phyloP scores from a whole-genome alignment of 2,797 vertebrate genomes.

The Pangasius macronema region DNA sequence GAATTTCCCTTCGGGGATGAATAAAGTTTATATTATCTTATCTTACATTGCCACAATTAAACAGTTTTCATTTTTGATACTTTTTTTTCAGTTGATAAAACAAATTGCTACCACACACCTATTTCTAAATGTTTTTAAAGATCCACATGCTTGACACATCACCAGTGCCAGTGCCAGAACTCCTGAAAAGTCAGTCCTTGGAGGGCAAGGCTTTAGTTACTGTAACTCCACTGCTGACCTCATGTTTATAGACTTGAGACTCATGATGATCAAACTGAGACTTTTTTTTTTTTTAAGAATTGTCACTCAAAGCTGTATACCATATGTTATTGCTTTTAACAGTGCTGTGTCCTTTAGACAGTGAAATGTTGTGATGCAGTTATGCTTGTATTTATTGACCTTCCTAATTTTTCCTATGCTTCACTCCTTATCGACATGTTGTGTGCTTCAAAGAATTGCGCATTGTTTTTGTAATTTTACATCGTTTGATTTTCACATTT shows the following conservation, averaged over 20 bases:
- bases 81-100: neutral
- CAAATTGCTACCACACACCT: neutral
- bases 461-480: constrained; percentile 7
- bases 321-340: constrained; percentile 54
- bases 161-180: constrained; percentile 64
- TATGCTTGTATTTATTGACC: constrained; percentile 38
- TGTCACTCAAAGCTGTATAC: constrained; percentile 64
- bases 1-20: no score
- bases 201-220: constrained; percentile 52
- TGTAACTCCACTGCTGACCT: constrained; percentile 46
- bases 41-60: neutral
- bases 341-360: constrained; percentile 69
- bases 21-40: no score
- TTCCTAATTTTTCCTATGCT: neutral
- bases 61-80: neutral
- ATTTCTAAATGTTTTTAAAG: constrained; percentile 38
- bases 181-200: constrained; percentile 55
- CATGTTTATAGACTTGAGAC: constrained; percentile 56
- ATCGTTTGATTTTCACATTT: constrained; percentile 22
- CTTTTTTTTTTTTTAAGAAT: constrained; percentile 68
- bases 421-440: constrained; percentile 21
- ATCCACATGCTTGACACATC: constrained; percentile 68
- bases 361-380: constrained; percentile 52
- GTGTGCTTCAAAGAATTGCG: constrained; percentile 14
- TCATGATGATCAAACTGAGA: constrained; percentile 66